Base-by-base conservation (phyloP, 2,888 invertebrate species). In the Melinaea menophilus region DNA sequence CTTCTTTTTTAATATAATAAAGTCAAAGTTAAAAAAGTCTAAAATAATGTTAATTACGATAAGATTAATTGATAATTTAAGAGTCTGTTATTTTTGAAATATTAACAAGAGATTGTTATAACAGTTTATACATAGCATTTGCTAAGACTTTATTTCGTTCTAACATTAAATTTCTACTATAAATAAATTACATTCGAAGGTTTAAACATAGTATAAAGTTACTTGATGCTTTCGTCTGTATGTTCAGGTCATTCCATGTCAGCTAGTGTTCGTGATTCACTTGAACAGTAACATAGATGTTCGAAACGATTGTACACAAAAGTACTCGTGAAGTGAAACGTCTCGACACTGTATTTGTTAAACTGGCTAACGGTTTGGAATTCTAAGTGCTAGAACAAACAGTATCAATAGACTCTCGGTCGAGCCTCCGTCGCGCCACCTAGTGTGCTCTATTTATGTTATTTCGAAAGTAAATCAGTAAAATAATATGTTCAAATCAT, bases 341-440 rank as follows among this genome's bases (percentile, higher is more conserved):
- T 85, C 84, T 84, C 80, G 78, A 79, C 75, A 72, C 74, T 68
- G 71, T 84, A 81, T 85, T 84, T 85, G 83, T 84, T 79, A 84
- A 84, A 83, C 82, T 80, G 78, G 75, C 80, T 85, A 86, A 85
- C 86, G 84, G 86, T 69, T 69, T 69, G 75, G 75, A 75, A 74
- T 79, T 82, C 81, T 85, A 88, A 88, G 86, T 88, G 86, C 77
- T 80, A 81, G 76, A 79, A 76, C 82, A 79, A 87, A 88, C 84
- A 86, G 80, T 81, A 85, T 82, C 82, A 82, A 85, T 84, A 81
- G 77, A 81, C 86, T 85, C 80, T 84, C 82, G 81, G 77, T 74
- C 73, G 69, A 73, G 73, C 75, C 76, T 70, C 73, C 76, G 75
- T 79, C 77, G 79, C 79, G 79, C 86, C 85, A 86, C 87, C 87